phyloP scores from a whole-genome alignment of 1,140 invertebrate species.

The Eueides isabella region DNA sequence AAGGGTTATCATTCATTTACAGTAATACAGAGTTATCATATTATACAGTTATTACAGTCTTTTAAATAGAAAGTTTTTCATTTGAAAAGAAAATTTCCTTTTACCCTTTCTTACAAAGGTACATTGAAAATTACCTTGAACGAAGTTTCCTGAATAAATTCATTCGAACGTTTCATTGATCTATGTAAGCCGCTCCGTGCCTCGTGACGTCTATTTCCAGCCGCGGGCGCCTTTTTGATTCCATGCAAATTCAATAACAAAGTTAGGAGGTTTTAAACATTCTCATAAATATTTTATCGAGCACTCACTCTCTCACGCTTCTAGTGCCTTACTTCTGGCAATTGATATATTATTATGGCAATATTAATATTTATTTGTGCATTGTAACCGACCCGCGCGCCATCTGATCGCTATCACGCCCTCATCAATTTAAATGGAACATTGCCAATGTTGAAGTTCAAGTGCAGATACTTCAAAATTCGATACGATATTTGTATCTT shows the following conservation, averaged over 20 bases:
- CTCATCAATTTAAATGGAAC: constrained; percentile 27
- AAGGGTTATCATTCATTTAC: too few species aligned
- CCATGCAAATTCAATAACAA: constrained; percentile 18
- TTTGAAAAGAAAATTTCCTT: not conserved
- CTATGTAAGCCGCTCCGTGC: not conserved
- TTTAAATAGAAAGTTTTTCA: not conserved
- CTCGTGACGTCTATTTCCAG: not conserved
- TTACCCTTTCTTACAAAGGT: not conserved
- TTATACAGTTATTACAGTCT: not conserved
- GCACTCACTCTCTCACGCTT: not conserved
- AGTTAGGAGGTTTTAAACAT: constrained; percentile 9
- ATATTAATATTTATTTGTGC: constrained; percentile 2
- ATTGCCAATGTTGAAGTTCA: constrained; percentile 33
- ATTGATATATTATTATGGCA: not conserved
- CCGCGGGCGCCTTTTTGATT: not conserved
- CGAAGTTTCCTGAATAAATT: not conserved
- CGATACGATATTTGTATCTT: not conserved
- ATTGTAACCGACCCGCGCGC: not conserved
- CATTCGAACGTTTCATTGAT: constrained; percentile 22
- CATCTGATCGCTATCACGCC: constrained; percentile 13
- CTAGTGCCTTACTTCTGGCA: not conserved
- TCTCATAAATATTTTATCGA: constrained; percentile 20
- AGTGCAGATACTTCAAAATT: constrained; percentile 20
- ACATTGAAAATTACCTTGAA: not conserved
- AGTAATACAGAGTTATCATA: not conserved